These are phyloP conservation scores for Emydura subglobosa DNA, from an alignment of 2,113 vertebrate genomes.

Conservation along the genomic window DNA sequence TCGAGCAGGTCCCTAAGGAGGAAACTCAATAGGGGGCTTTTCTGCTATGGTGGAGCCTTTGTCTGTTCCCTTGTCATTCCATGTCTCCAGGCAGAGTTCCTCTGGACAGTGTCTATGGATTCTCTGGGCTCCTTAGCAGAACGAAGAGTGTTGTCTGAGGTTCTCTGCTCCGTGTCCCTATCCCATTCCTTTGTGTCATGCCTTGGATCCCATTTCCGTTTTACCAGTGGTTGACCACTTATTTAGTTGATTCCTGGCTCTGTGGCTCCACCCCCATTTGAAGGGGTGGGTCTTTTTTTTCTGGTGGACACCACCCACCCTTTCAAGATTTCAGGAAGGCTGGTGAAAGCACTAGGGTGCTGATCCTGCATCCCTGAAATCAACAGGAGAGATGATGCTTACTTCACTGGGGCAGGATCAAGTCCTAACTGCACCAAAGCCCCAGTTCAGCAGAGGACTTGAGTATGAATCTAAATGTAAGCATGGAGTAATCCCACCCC, in stretches of 20 bases:
- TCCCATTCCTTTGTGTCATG: neutral
- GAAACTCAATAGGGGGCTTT: too few species aligned
- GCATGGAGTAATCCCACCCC: too few species aligned
- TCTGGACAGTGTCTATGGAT: neutral
- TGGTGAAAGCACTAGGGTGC: neutral
- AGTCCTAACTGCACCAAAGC: too few species aligned
- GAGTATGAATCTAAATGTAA: neutral
- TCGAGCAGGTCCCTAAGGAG: too few species aligned
- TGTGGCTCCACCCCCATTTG: too few species aligned
- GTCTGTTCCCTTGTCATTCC: too few species aligned
- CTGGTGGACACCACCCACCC: neutral
- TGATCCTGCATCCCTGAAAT: neutral
- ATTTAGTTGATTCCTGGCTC: too few species aligned
- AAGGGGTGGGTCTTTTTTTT: too few species aligned
- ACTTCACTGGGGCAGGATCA: too few species aligned
- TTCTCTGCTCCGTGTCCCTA: neutral
- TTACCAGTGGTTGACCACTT: neutral
- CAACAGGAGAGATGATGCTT: neutral
- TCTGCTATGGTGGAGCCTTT: too few species aligned
- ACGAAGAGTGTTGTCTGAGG: neutral
- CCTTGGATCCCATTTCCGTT: neutral
- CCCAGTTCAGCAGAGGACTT: neutral
- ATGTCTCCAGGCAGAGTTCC: neutral
- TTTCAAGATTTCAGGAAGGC: neutral
- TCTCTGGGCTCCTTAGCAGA: neutral